Evolutionary conservation across 1,140 invertebrate genomes (phyloP).

Genomic region (Dolichoris vasculosae): DNA sequence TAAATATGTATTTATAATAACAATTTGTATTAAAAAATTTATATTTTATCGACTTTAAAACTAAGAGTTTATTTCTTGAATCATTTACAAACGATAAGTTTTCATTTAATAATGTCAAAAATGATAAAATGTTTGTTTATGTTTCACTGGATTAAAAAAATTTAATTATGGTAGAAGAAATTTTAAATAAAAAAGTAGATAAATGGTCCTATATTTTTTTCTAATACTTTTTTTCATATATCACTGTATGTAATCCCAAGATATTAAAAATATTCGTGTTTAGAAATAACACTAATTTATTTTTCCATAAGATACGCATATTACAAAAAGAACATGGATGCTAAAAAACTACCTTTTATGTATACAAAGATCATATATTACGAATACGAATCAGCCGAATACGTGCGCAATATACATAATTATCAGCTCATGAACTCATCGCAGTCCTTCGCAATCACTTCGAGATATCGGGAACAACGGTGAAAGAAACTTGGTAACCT

Average conservation of each 20-base stretch:
- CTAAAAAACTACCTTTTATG: too few species aligned
- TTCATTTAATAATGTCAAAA: too few species aligned
- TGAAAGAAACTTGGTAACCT: conserved; percentile 56
- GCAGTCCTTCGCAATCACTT: not conserved
- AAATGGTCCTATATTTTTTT: not conserved
- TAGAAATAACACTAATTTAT: not conserved
- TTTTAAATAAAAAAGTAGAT: not conserved
- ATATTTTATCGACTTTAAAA: too few species aligned
- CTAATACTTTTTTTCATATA: not conserved
- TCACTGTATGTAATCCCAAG: not conserved
- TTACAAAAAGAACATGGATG: too few species aligned
- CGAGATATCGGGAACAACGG: conserved; percentile 57
- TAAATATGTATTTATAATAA: too few species aligned
- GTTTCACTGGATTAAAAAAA: too few species aligned
- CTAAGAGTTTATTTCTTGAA: too few species aligned
- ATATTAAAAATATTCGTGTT: not conserved
- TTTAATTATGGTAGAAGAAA: not conserved
- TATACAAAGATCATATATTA: too few species aligned
- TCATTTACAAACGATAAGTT: too few species aligned
- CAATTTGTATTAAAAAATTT: too few species aligned
- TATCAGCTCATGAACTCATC: not conserved
- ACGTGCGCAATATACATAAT: not conserved
- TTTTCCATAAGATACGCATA: not conserved
- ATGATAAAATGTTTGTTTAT: not conserved
- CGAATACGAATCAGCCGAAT: not conserved